Conservation (phyloP, 2,888 invertebrate genomes). For the Drosophila colorata region DNA sequence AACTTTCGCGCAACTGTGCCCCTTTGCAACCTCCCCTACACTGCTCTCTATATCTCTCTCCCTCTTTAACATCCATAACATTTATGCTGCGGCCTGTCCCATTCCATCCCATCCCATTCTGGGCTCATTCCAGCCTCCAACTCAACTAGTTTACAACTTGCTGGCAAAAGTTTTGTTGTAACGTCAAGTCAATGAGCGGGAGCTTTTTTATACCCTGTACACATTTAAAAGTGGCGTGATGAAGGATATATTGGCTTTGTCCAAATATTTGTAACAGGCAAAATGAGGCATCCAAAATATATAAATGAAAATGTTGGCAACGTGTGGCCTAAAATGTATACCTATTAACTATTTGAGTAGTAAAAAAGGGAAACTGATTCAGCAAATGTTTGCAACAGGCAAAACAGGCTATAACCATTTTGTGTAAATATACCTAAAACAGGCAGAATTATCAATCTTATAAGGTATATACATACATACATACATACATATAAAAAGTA, state of each 20-base stretch:
- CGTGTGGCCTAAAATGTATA: too few relatives aligned
- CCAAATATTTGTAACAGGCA: neutral
- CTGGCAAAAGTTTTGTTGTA: constrained; percentile 61
- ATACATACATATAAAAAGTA: too few relatives aligned
- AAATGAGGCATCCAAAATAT: too few relatives aligned
- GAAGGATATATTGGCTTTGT: neutral
- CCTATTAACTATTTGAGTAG: too few relatives aligned
- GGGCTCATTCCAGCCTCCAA: constrained; percentile 9
- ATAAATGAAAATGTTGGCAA: too few relatives aligned
- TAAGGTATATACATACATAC: too few relatives aligned
- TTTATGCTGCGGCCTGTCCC: constrained; percentile 34
- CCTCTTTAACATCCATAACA: constrained; percentile 37
- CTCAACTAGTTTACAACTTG: constrained; percentile 60
- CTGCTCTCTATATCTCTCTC: neutral
- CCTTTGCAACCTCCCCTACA: neutral
- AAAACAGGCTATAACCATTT: too few relatives aligned
- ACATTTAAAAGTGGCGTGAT: neutral
- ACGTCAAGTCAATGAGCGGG: constrained; percentile 68
- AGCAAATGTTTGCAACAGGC: too few relatives aligned
- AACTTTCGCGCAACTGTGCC: constrained; percentile 47
- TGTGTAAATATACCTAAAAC: too few relatives aligned
- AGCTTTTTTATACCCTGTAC: constrained; percentile 30
- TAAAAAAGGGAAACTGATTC: too few relatives aligned
- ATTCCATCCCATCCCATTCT: constrained; percentile 4
- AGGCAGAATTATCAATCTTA: too few relatives aligned